Evolutionary conservation across 2,113 vertebrate species (phyloP).

Genomic region (Aix galericulata): DNA sequence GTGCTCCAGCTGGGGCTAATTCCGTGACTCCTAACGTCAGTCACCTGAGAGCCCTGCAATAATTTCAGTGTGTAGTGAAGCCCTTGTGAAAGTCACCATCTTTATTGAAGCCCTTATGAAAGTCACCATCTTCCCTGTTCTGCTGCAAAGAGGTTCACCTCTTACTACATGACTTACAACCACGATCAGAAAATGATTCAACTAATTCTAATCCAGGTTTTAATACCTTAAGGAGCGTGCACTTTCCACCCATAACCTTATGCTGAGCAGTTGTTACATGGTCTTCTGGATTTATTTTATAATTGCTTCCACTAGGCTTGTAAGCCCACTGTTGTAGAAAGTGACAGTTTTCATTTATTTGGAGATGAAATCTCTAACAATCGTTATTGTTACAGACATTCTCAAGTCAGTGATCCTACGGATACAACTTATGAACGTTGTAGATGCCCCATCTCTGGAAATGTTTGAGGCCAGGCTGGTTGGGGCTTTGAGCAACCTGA

Average conservation of each 20-base stretch:
- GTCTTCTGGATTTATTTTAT: neutral
- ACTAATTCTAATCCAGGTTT: neutral
- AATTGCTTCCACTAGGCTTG: neutral
- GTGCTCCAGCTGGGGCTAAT: neutral
- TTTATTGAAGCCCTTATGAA: neutral
- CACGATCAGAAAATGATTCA: neutral
- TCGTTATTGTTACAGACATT: neutral
- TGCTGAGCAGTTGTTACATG: neutral
- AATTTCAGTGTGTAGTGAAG: neutral
- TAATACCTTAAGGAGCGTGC: neutral
- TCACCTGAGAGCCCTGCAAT: neutral
- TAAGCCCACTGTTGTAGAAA: neutral
- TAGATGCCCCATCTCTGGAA: too few species aligned
- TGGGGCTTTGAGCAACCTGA: too few species aligned
- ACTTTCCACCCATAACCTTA: neutral
- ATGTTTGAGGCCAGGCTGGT: too few species aligned
- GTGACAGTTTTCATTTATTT: neutral
- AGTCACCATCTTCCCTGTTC: neutral
- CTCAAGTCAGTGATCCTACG: neutral
- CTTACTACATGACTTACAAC: neutral
- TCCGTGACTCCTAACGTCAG: neutral
- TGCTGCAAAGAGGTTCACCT: neutral
- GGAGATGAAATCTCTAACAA: neutral
- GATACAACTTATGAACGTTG: neutral
- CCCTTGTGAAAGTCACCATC: neutral